Evolutionary conservation across 2,888 invertebrate genomes (phyloP), one percentile per base, ranked within the genome.

Genomic region (Hydrotaea cyrtoneurina): DNA sequence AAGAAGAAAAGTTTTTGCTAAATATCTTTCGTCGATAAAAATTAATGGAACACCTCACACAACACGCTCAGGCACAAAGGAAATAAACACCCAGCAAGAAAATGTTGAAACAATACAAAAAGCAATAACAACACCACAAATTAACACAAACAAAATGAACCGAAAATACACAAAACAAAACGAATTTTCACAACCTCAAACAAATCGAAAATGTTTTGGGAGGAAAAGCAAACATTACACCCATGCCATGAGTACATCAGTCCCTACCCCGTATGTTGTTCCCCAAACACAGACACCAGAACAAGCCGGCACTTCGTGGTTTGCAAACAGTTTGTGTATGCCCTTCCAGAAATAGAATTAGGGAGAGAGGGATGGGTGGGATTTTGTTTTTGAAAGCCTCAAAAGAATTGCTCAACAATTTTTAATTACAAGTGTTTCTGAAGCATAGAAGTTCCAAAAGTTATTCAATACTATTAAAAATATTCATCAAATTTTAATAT

Each of bases 1-100:
- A 57, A 69, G 17, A 17, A 39, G 39, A 3, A 23, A 69, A 69
- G 23, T 69, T 50, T 76, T 80, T 72, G 71, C 71, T 62, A n/a
- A 76, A 71, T 80, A 72, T 80, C 80, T 76, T 76, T 76, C 76
- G 71, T 62, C 71, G 76, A 76, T 72, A 53, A 76, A 71, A 31
- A 76, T 81, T 43, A 81, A 72, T 43, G 43, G 64, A 71, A 75
- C 31, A 31, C 31, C 31, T 2, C 31, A 2, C 31, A 31, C 31
- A 31, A 31, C 50, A 79, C 53, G 26, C 19, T 74, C 21, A 36
- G 21, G 5, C 50, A 50, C n/a, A 50, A 50, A 50, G 50, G 50
- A 50, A 50, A n/a, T 2, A 50, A 50, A n/a, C 13, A 15, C 3
- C 50, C 50, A 50, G 23, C 62, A 62, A 36, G 17, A 53, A 50